A percentile compares a stretch with the other conserved stretches of the same genome.
Evolutionary conservation across 2,113 vertebrate species (phyloP).

Genomic region (Gobio gobio): DNA sequence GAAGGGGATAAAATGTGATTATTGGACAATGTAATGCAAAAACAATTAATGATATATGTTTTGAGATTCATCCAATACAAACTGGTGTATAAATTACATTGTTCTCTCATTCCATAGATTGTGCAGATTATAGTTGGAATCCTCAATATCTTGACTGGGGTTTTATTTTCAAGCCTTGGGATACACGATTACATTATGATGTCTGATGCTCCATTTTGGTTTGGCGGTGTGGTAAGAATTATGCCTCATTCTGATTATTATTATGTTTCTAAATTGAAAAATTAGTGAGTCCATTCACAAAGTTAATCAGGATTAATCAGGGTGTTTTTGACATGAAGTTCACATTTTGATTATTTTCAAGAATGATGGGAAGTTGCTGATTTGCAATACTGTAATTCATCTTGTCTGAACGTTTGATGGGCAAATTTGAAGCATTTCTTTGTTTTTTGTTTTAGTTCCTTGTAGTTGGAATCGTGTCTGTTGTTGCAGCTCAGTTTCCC

Average conservation of each 20-base stretch:
- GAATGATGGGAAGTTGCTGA: neutral
- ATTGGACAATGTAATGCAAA: neutral
- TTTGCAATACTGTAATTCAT: neutral
- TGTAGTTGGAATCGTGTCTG: conserved; percentile 59
- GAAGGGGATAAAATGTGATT: too few species aligned
- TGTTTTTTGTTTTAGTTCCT: conserved; percentile 61
- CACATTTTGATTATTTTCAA: neutral
- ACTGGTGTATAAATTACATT: neutral
- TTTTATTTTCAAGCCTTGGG: rapidly evolving
- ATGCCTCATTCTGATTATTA: neutral
- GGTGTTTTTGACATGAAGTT: neutral
- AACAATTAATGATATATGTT: neutral
- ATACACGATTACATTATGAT: neutral
- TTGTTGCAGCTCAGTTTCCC: conserved; percentile 66
- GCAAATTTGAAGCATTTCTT: neutral
- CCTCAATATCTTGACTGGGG: conserved; percentile 60
- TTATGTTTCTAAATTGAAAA: neutral
- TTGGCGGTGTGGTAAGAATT: conserved; percentile 66
- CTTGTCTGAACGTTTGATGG: neutral
- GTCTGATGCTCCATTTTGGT: conserved; percentile 42
- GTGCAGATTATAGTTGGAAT: conserved; percentile 72
- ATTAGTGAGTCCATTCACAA: neutral
- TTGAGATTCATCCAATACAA: neutral
- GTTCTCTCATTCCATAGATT: conserved; percentile 55
- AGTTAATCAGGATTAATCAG: neutral